Conservation (phyloP, 2,113 vertebrate species). For the Xiphorhynchus elegans region DNA sequence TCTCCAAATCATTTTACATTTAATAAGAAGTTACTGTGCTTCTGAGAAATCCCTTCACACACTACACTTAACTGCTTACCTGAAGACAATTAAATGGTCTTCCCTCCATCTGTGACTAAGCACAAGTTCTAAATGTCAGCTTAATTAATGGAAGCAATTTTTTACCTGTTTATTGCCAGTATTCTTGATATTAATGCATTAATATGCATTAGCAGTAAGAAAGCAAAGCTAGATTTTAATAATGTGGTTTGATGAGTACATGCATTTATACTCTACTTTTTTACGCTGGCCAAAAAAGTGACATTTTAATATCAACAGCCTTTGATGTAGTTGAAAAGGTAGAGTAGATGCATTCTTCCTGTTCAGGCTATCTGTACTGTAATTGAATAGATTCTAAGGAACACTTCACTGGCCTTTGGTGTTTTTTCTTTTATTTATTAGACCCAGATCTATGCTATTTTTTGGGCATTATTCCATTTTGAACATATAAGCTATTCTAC, state of each 20-base stretch:
- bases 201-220: background rate
- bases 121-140: background rate
- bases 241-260: background rate
- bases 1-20: background rate
- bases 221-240: background rate
- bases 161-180: background rate
- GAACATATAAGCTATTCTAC: background rate
- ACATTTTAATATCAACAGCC: background rate
- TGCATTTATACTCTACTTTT: background rate
- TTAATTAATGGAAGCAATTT: background rate
- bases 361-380: background rate
- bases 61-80: background rate
- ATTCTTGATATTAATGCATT: background rate
- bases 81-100: background rate
- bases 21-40: background rate
- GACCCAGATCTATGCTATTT: background rate
- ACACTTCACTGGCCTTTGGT: background rate
- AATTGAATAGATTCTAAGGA: background rate
- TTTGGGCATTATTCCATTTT: background rate
- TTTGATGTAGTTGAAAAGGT: background rate
- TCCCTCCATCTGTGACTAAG: background rate
- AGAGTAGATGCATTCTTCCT: background rate
- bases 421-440: background rate
- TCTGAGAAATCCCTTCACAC: background rate
- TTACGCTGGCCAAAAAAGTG: background rate